phyloP scores from a whole-genome alignment of 2,113 vertebrate species.

The Aviceda subcristata region DNA sequence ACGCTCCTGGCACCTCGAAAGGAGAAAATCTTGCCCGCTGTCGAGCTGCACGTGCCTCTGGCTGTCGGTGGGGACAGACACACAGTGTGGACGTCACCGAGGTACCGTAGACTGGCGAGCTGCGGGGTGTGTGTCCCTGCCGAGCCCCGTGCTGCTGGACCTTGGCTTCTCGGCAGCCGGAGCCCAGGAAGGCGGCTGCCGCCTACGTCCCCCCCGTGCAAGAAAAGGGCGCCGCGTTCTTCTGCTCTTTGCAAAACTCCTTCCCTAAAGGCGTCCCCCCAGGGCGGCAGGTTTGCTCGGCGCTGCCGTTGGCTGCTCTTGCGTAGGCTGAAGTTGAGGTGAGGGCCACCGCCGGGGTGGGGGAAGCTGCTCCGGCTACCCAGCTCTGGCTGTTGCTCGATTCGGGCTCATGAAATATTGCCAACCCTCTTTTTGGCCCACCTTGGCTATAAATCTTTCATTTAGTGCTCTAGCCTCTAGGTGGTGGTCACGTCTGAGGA shows the following conservation, averaged over 20 bases:
- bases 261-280: not conserved
- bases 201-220: not conserved
- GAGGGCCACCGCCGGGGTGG: not conserved
- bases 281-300: not conserved
- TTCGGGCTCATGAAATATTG: not conserved
- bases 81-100: accelerated
- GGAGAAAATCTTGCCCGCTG: not conserved
- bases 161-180: not conserved
- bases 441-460: not conserved
- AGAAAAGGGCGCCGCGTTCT: not conserved
- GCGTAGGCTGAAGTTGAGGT: not conserved
- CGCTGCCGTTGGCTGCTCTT: not conserved
- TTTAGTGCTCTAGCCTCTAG: not conserved
- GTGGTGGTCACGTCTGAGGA: not conserved
- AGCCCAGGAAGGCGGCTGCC: not conserved
- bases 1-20: accelerated
- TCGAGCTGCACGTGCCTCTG: not conserved
- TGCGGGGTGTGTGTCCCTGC: not conserved
- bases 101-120: accelerated
- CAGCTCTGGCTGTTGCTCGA: accelerated
- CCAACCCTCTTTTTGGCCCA: not conserved
- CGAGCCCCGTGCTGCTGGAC: not conserved
- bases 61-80: not conserved
- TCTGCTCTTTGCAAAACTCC: not conserved
- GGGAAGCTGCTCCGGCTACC: not conserved